Evolutionary conservation across 1,140 invertebrate species (phyloP).

Genomic region (Andricus grossulariae): DNA sequence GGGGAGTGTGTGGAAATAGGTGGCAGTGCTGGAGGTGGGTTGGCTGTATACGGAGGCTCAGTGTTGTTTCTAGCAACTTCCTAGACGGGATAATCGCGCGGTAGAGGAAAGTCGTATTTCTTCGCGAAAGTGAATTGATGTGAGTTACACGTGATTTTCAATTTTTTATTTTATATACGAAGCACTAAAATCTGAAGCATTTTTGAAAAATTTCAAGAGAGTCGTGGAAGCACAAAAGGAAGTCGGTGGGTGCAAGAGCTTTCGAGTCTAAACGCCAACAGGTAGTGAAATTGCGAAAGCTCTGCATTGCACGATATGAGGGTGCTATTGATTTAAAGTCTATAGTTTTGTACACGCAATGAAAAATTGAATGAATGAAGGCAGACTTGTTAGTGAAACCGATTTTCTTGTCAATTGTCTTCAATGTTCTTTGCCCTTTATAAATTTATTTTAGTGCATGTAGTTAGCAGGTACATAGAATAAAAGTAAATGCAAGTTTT

Average conservation of each 20-base stretch:
- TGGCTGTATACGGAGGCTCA: conserved; percentile 37
- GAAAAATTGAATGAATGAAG: not conserved
- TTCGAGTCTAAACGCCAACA: conserved; percentile 19
- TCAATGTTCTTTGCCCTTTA: no score
- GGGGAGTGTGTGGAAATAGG: conserved; percentile 2
- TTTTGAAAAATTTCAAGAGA: not conserved
- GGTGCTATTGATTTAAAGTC: conserved; percentile 5
- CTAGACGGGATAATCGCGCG: conserved; percentile 4
- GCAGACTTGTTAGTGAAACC: no score
- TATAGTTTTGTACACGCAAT: conserved; percentile 7
- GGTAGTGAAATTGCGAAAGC: not conserved
- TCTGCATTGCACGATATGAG: not conserved
- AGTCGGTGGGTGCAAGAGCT: not conserved
- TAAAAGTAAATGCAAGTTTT: no score
- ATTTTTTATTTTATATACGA: not conserved
- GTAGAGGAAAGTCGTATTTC: conserved; percentile 24
- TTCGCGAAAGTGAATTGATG: not conserved
- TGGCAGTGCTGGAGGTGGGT: conserved; percentile 40
- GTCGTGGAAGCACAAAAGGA: not conserved
- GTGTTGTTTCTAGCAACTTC: conserved; percentile 44
- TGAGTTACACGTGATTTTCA: not conserved
- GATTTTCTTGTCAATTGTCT: no score
- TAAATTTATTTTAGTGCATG: no score
- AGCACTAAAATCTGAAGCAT: not conserved
- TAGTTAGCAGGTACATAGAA: no score